Evolutionary conservation across 2,888 invertebrate genomes (phyloP), one percentile per base, ranked within the genome.

Genomic region (Myopa testacea): DNA sequence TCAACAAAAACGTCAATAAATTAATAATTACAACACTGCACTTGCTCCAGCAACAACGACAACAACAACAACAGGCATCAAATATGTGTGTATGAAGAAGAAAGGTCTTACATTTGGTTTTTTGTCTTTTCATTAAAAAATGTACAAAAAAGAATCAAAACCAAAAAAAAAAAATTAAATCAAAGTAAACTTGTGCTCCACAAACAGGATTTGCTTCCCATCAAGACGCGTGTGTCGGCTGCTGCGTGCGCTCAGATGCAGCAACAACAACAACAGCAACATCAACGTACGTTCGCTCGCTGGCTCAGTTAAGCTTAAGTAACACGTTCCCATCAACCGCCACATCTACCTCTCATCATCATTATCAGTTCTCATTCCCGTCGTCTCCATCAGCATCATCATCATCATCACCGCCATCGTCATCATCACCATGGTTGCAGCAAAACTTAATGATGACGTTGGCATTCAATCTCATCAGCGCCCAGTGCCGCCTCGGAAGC

Each of bases 181-280:
- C 45, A 75, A 71, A 75, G 37, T 67, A 77, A 79, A 69, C 34
- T 65, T 74, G 38, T 65, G 74, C 52, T 52, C 65, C 50, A 68
- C 26, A 68, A 83, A 82, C 83, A 70, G 81, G 83, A 83, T 83
- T 83, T 82, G 70, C 81, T 81, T 83, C 83, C 83, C 82, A 83
- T 81, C 81, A 79, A 62, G 62, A 65, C 82, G 82, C 82, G 83
- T 81, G 77, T 75, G 77, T 73, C 72, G 45, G 70, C 7, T 19
- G 26, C 58, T 76, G 55, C 70, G 67, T 76, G 69, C 65, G 74
- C 50, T 7, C 16, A 60, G 14, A 38, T n/a, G 55, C 55, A n/a
- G 16, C 45, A 45, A 10, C 16, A 4, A n/a, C 55, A 55, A n/a
- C 55, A 12, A n/a, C 55, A 55, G 58, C 62, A 37, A 55, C 19